Evolutionary conservation across 1,140 invertebrate genomes (phyloP).

Genomic region (Matsumurasca onukii): DNA sequence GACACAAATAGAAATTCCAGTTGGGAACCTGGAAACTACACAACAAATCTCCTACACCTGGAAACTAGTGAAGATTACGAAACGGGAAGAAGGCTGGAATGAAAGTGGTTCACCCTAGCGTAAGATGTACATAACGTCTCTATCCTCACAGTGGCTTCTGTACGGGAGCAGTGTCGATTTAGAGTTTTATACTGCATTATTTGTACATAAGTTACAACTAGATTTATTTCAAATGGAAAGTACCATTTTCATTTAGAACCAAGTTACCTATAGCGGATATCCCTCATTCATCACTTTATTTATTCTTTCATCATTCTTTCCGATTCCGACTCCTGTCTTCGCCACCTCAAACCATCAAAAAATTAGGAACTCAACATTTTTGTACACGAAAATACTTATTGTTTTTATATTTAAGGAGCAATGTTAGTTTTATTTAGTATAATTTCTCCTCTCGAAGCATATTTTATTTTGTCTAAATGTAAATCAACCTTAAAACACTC

Average conservation of each 20-base stretch:
- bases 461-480: not conserved
- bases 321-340: no score
- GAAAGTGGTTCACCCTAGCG: slow-evolving; percentile 6
- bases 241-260: not conserved
- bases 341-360: no score
- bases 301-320: not conserved
- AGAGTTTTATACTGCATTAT: slow-evolving; percentile 20
- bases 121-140: slow-evolving; percentile 12
- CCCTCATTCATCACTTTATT: slow-evolving; percentile 5
- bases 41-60: no score
- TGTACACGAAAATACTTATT: no score
- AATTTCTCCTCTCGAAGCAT: not conserved
- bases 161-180: slow-evolving; percentile 9
- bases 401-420: not conserved
- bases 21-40: no score
- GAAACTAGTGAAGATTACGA: no score
- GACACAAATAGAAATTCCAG: no score
- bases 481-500: not conserved
- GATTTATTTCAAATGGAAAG: slow-evolving; percentile 1
- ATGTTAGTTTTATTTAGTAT: not conserved
- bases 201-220: slow-evolving; percentile 20
- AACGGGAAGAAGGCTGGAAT: slow-evolving; percentile 16
- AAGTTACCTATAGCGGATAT: slow-evolving; percentile 19
- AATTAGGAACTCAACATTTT: no score
- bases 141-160: slow-evolving; percentile 6